These are phyloP conservation scores for Ditylenchus dipsaci DNA, from an alignment of 1,140 invertebrate genomes.

Conservation along the genomic window DNA sequence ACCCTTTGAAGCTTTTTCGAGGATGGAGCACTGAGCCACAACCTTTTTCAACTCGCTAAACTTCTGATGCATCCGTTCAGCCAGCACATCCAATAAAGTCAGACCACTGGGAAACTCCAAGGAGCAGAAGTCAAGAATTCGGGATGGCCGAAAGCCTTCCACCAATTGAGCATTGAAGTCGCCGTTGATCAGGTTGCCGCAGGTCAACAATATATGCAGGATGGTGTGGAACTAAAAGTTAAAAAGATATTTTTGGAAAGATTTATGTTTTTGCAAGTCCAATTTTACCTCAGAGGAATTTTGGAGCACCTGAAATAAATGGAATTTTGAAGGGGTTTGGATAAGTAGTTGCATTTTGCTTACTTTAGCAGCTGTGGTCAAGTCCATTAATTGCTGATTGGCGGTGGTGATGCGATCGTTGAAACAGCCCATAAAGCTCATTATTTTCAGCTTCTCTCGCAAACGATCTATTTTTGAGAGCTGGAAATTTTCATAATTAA, in stretches of 20 bases:
- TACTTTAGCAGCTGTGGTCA: slow-evolving; percentile 29
- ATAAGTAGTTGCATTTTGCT: background rate
- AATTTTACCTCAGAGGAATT: slow-evolving; percentile 28
- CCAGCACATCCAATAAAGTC: slow-evolving; percentile 1
- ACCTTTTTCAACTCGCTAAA: slow-evolving; percentile 1
- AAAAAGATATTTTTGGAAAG: no score
- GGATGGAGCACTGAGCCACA: background rate
- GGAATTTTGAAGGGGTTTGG: background rate
- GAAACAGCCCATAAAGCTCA: slow-evolving; percentile 33
- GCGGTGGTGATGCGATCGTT: slow-evolving; percentile 14
- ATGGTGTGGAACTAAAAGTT: slow-evolving; percentile 25
- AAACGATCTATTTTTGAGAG: slow-evolving; percentile 36
- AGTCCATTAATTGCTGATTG: slow-evolving; percentile 31
- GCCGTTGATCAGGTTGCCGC: slow-evolving; percentile 29
- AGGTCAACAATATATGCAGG: slow-evolving; percentile 29
- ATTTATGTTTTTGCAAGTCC: no score
- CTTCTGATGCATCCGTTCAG: background rate
- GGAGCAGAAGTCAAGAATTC: slow-evolving; percentile 21
- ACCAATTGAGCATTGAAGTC: slow-evolving; percentile 28
- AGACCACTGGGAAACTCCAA: slow-evolving; percentile 23
- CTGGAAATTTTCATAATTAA: no score
- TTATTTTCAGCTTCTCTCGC: slow-evolving; percentile 29
- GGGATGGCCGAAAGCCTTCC: slow-evolving; percentile 27
- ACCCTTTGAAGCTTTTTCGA: slow-evolving; percentile 5
- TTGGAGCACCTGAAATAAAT: slow-evolving; percentile 14